Evolutionary conservation across 2,797 vertebrate genomes (phyloP).

Genomic region (Phrynocephalus guinanensis): DNA sequence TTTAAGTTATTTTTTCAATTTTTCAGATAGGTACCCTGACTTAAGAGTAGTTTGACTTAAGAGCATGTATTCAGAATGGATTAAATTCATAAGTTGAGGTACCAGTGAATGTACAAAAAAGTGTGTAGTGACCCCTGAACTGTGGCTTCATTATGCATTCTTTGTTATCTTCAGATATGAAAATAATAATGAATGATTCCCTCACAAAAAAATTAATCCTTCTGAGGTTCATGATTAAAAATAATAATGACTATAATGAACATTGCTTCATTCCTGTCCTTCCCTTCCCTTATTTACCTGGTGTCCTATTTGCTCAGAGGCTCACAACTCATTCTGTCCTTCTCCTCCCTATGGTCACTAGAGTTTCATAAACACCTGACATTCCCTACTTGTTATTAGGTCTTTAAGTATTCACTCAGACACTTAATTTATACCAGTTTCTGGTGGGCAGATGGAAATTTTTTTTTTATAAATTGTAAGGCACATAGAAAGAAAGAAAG

Average conservation of each 20-base stretch:
- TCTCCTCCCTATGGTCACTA: constrained; percentile 55
- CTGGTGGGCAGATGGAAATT: constrained; percentile 59
- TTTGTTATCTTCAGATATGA: constrained; percentile 6
- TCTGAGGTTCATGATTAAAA: constrained; percentile 26
- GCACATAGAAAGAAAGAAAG: neutral
- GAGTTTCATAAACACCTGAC: constrained; percentile 73
- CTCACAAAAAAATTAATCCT: too few relatives aligned
- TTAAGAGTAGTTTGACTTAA: too few relatives aligned
- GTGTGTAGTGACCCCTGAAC: neutral
- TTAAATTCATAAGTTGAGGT: too few relatives aligned
- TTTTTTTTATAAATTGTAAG: constrained; percentile 58
- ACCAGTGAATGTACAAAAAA: too few relatives aligned
- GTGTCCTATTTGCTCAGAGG: constrained; percentile 67
- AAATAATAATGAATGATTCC: neutral
- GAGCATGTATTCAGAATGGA: too few relatives aligned
- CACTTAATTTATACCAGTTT: constrained; percentile 57
- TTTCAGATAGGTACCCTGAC: too few relatives aligned
- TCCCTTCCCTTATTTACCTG: constrained; percentile 36
- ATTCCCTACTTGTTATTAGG: constrained; percentile 65
- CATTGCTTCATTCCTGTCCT: constrained; percentile 57
- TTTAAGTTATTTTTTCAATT: too few relatives aligned
- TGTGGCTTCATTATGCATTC: constrained; percentile 59
- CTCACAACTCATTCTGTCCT: constrained; percentile 54
- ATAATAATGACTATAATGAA: constrained; percentile 59
- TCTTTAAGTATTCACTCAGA: constrained; percentile 66